phyloP scores from a whole-genome alignment of 2,113 vertebrate genomes.

The Xyliphius kryptos region DNA sequence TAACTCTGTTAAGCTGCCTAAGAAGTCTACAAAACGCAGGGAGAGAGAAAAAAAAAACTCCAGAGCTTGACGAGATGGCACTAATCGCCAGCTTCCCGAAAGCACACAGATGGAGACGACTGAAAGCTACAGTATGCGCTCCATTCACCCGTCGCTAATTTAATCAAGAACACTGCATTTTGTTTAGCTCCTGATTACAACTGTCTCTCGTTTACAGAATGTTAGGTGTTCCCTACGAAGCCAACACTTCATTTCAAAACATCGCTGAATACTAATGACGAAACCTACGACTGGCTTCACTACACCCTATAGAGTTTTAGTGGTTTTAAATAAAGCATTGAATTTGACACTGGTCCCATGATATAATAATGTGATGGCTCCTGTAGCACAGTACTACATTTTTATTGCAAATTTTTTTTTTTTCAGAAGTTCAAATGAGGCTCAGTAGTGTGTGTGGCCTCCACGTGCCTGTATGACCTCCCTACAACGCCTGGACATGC shows the following conservation, averaged over 20 bases:
- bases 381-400: neutral
- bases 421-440: too few species aligned
- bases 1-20: slow-evolving; percentile 17
- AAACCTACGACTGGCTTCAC: too few species aligned
- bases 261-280: neutral
- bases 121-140: slow-evolving; percentile 18
- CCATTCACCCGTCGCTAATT: slow-evolving; percentile 35
- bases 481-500: too few species aligned
- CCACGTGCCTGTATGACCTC: too few species aligned
- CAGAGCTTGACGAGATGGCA: slow-evolving; percentile 13
- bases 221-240: slow-evolving; percentile 13
- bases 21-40: slow-evolving; percentile 6
- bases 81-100: slow-evolving; percentile 10
- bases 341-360: neutral
- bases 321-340: too few species aligned
- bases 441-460: too few species aligned
- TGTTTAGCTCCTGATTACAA: slow-evolving; percentile 42
- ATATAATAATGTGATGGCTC: neutral
- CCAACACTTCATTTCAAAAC: slow-evolving; percentile 9
- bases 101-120: slow-evolving; percentile 23
- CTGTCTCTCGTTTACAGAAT: slow-evolving; percentile 29
- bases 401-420: too few species aligned
- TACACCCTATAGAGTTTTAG: too few species aligned
- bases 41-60: neutral
- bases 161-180: slow-evolving; percentile 34